These are phyloP conservation scores for Struthidea cinerea DNA, from an alignment of 2,113 vertebrate species.

Conservation along the genomic window DNA sequence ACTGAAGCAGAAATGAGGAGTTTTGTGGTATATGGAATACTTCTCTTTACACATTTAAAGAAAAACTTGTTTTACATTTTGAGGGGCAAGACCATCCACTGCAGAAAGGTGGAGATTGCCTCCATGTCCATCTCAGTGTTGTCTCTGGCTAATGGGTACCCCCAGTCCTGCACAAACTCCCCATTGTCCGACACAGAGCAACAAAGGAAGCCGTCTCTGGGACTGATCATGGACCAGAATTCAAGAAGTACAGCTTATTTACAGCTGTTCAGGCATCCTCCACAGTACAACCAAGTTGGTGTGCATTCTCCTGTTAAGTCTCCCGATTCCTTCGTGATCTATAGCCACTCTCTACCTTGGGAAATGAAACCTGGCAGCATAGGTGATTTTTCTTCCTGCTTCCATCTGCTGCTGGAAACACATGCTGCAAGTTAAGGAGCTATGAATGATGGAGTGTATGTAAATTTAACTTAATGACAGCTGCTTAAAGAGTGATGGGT, in stretches of 20 bases:
- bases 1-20: neutral
- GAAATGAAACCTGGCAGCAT: neutral
- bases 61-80: neutral
- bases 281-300: neutral
- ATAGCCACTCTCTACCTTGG: neutral
- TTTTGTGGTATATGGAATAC: neutral
- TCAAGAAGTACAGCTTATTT: neutral
- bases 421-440: constrained; percentile 21
- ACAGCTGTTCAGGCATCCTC: neutral
- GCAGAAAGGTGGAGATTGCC: neutral
- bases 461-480: constrained; percentile 21
- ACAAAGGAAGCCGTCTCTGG: neutral
- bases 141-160: neutral
- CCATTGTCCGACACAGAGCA: accelerated
- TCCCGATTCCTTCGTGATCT: neutral
- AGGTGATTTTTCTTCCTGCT: constrained; percentile 27
- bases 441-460: neutral
- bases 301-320: neutral
- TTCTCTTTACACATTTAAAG: neutral
- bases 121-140: neutral
- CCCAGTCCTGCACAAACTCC: neutral
- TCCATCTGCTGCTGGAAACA: constrained; percentile 29
- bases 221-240: accelerated
- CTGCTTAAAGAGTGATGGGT: neutral
- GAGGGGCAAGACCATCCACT: neutral